These are phyloP conservation scores for Ladona fulva DNA, from an alignment of 1,140 invertebrate species.

Conservation along the genomic window DNA sequence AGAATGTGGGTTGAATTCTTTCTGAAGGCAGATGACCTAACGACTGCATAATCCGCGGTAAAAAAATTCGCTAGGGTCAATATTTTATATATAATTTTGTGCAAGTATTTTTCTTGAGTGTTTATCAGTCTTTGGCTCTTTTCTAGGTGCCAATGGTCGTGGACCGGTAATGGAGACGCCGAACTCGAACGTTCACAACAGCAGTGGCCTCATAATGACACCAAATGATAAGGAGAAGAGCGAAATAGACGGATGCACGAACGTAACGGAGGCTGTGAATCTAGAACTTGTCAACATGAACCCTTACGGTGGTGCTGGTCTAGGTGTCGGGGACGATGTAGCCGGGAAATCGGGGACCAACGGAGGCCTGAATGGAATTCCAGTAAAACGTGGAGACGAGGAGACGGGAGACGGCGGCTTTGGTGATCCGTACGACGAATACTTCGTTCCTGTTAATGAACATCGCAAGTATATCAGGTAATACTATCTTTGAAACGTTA, in stretches of 20 bases:
- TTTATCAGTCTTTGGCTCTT: too few species aligned
- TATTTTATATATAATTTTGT: too few species aligned
- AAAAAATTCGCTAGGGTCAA: too few species aligned
- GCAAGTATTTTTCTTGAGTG: too few species aligned
- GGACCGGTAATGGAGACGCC: not conserved
- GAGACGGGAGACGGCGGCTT: conserved; percentile 47
- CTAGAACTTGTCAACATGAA: conserved; percentile 69
- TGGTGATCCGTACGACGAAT: conserved; percentile 64
- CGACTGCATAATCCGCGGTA: too few species aligned
- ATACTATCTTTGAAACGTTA: conserved; percentile 17
- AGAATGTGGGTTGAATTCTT: too few species aligned
- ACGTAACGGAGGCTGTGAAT: conserved; percentile 61
- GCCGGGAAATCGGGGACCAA: conserved; percentile 26
- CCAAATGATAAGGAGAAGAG: conserved; percentile 15
- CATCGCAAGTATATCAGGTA: conserved; percentile 76
- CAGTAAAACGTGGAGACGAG: conserved; percentile 52
- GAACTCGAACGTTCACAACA: not conserved
- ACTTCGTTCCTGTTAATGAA: conserved; percentile 75
- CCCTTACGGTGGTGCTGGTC: conserved; percentile 46
- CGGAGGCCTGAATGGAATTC: conserved; percentile 30
- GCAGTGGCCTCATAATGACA: not conserved
- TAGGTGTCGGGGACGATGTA: conserved; percentile 1
- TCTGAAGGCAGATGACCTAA: too few species aligned
- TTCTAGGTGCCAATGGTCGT: not conserved
- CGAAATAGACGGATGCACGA: conserved; percentile 34